Percentiles rank a stretch among this genome's conserved stretches.
phyloP scores from a whole-genome alignment of 1,140 invertebrate species.

The Eciton burchellii region DNA sequence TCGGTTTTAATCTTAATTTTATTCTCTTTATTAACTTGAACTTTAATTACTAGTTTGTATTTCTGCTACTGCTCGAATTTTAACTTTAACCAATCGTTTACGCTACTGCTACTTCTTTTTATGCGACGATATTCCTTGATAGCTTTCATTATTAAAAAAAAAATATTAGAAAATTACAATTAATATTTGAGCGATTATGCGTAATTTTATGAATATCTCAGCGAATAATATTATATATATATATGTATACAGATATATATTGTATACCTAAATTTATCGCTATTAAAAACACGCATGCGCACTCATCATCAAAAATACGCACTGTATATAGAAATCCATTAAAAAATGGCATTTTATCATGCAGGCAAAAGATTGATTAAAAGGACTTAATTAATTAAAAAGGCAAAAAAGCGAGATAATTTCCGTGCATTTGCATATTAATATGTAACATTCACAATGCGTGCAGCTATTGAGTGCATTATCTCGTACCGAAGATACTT shows the following conservation, averaged over 20 bases:
- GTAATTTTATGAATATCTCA: not conserved
- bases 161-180: not conserved
- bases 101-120: too few species aligned
- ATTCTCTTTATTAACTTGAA: not conserved
- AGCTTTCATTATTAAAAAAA: not conserved
- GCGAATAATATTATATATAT: not conserved
- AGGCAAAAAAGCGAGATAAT: slow-evolving; percentile 7
- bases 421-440: slow-evolving; percentile 13
- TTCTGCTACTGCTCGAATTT: too few species aligned
- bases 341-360: too few species aligned
- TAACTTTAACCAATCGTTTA: too few species aligned
- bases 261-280: too few species aligned
- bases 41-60: not conserved
- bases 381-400: not conserved
- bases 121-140: not conserved
- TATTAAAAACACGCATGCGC: too few species aligned
- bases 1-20: not conserved
- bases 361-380: too few species aligned
- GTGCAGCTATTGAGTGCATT: not conserved
- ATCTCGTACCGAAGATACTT: not conserved
- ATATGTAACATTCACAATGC: slow-evolving; percentile 14
- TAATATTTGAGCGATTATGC: not conserved
- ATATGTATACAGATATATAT: not conserved
- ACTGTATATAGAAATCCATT: too few species aligned
- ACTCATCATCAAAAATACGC: too few species aligned